These are phyloP conservation scores for Hemistola chrysoprasaria DNA, from an alignment of 2,888 invertebrate species.

Conservation along the genomic window DNA sequence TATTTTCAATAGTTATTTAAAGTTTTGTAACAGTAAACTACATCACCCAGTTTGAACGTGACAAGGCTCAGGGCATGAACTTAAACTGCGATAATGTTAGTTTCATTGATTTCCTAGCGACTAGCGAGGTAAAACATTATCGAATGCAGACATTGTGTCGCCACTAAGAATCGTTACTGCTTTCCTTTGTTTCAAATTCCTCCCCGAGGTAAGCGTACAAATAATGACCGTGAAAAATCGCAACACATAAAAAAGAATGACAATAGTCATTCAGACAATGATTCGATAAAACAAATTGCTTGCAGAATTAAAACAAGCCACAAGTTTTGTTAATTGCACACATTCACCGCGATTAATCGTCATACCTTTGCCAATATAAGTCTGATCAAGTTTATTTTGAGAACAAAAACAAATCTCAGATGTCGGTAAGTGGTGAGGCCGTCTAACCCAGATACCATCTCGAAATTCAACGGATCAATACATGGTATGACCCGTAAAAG, in stretches of 20 bases:
- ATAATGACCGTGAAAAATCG: slow-evolving; percentile 16
- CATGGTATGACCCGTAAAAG: slow-evolving; percentile 69
- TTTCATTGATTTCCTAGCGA: too few relatives aligned
- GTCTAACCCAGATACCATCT: slow-evolving; percentile 69
- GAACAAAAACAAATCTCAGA: slow-evolving; percentile 15
- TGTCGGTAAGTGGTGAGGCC: slow-evolving; percentile 13
- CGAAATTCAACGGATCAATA: slow-evolving; percentile 68
- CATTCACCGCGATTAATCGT: slow-evolving; percentile 28
- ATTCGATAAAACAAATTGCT: slow-evolving; percentile 27
- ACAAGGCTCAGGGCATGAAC: too few relatives aligned
- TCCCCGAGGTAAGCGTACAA: slow-evolving; percentile 18
- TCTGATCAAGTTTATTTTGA: slow-evolving; percentile 13
- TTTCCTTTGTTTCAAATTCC: slow-evolving; percentile 6
- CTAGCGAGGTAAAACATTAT: not conserved
- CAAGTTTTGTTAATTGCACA: slow-evolving; percentile 34
- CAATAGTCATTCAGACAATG: slow-evolving; percentile 14
- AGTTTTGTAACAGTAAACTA: too few relatives aligned
- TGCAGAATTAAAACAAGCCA: slow-evolving; percentile 29
- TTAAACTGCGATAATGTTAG: too few relatives aligned
- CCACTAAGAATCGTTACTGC: not conserved
- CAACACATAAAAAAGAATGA: slow-evolving; percentile 16
- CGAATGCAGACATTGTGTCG: slow-evolving; percentile 6
- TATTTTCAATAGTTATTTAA: too few relatives aligned
- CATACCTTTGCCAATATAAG: slow-evolving; percentile 21
- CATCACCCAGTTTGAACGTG: too few relatives aligned